A percentile compares a stretch with the other conserved stretches of the same genome.
These are phyloP conservation scores for Ennomos quercinarius DNA, from an alignment of 2,888 invertebrate species.

Conservation along the genomic window DNA sequence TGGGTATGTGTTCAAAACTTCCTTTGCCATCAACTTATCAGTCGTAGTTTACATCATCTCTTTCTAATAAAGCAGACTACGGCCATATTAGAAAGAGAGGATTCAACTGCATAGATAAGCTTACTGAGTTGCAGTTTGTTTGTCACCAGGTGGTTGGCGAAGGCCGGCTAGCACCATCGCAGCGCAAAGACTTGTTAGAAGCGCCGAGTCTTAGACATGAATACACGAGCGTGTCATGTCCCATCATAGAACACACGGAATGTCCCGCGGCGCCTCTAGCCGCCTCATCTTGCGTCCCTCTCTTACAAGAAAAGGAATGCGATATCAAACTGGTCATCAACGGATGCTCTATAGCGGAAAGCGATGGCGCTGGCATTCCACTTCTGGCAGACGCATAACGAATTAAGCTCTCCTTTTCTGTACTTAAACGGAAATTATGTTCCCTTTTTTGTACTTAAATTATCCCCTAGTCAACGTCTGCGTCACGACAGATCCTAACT, in stretches of 20 bases:
- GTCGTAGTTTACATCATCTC: too few relatives aligned
- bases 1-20: too few relatives aligned
- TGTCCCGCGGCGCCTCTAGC: conserved; percentile 35
- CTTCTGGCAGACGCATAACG: conserved; percentile 69
- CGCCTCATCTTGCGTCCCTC: conserved; percentile 38
- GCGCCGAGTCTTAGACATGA: conserved; percentile 79
- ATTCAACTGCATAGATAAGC: too few relatives aligned
- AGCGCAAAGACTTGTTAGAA: conserved; percentile 77
- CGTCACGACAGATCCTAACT: conserved; percentile 8
- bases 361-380: conserved; percentile 71
- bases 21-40: too few relatives aligned
- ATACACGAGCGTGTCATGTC: conserved; percentile 88
- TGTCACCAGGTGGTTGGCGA: conserved; percentile 83
- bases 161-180: conserved; percentile 80
- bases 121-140: too few relatives aligned
- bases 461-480: conserved; percentile 19
- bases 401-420: neutral
- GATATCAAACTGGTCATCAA: conserved; percentile 63
- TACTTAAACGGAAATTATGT: conserved; percentile 12
- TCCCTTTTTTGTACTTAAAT: conserved; percentile 13
- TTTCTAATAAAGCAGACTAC: too few relatives aligned
- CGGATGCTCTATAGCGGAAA: conserved; percentile 63
- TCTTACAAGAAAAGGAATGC: conserved; percentile 33
- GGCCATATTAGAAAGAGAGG: too few relatives aligned
- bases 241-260: conserved; percentile 87